phyloP scores from a whole-genome alignment of 2,888 invertebrate genomes.

The Carabus problematicus region DNA sequence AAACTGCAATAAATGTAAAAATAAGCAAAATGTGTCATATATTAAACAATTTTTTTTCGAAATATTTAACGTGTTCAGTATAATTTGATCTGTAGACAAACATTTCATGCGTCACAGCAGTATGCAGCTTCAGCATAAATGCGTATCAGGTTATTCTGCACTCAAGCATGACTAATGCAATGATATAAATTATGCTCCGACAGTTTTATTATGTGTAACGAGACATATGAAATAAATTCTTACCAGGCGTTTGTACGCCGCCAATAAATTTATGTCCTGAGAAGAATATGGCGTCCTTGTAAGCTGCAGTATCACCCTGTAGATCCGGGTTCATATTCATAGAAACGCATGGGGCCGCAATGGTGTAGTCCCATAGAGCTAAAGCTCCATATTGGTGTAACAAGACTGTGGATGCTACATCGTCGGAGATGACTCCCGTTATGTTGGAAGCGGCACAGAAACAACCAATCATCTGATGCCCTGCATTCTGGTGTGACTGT shows the following conservation, averaged over 20 bases:
- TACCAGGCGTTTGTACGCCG: conserved; percentile 84
- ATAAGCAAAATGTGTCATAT: too few species aligned
- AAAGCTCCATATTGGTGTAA: conserved; percentile 84
- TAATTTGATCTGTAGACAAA: too few species aligned
- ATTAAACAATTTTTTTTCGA: too few species aligned
- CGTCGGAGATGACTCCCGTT: conserved; percentile 87
- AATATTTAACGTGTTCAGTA: too few species aligned
- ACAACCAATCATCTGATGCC: conserved; percentile 80
- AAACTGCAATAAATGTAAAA: not conserved
- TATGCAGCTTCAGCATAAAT: too few species aligned
- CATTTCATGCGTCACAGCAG: too few species aligned
- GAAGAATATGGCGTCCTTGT: conserved; percentile 89
- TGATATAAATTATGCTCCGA: too few species aligned
- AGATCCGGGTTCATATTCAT: conserved; percentile 86
- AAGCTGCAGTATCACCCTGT: conserved; percentile 71
- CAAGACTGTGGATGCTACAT: conserved; percentile 79
- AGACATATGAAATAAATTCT: conserved; percentile 42
- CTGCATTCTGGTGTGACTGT: conserved; percentile 67
- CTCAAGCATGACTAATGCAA: too few species aligned
- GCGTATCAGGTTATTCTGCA: too few species aligned
- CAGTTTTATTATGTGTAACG: too few species aligned
- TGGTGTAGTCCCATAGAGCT: conserved; percentile 90
- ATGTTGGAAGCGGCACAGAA: conserved; percentile 88
- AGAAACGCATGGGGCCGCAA: conserved; percentile 79
- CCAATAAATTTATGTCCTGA: conserved; percentile 91